Base-by-base conservation (phyloP, 2,888 invertebrate genomes). In the Rambutsinella grinnellia region DNA sequence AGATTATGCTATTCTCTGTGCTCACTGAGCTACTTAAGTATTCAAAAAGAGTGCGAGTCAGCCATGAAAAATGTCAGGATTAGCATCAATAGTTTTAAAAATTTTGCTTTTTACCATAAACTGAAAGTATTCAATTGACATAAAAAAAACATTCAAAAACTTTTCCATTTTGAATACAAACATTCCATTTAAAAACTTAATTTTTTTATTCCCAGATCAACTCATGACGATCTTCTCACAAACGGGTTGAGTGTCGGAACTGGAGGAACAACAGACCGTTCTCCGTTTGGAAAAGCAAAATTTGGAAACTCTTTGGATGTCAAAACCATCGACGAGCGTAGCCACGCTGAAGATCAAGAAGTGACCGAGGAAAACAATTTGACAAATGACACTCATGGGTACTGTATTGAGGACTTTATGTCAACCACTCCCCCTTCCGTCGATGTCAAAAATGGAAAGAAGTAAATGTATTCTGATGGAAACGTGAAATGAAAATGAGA, bases 151-250 rank as follows among this genome's bases (percentile, higher is more conserved):
- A 36, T 36, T 36, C 13, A 5, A 36, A 36, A 36, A 36, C 36
- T 36, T 36, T 36, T 8, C 36, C 5, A 36, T 36, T n/a, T n/a
- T n/a, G n/a, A n/a, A n/a, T n/a, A n/a, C n/a, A n/a, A n/a, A n/a
- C n/a, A 36, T 36, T 36, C 36, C 5, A 36, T 36, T 8, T 36
- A 13, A 5, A 8, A 36, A 36, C 36, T 36, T 36, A 8, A 36
- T 8, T 15, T 54, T 71, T 76, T 36, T 63, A 1, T 28, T 26
- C 60, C 10, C 27, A 81, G 81, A 71, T 81, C 81, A 19, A 81
- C 81, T n/a, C 79, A 81, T 68, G 81, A 81, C 21, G 81, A 81
- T 61, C 57, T 81, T 46, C 53, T 81, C 57, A 76, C 80, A 54
- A 81, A 78, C 56, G 78, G 78, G 19, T 58, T 78, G 56, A 78